Evolutionary conservation across 2,797 vertebrate species (phyloP), one percentile per base, ranked within the genome.

Genomic region (Amniataba percoides): DNA sequence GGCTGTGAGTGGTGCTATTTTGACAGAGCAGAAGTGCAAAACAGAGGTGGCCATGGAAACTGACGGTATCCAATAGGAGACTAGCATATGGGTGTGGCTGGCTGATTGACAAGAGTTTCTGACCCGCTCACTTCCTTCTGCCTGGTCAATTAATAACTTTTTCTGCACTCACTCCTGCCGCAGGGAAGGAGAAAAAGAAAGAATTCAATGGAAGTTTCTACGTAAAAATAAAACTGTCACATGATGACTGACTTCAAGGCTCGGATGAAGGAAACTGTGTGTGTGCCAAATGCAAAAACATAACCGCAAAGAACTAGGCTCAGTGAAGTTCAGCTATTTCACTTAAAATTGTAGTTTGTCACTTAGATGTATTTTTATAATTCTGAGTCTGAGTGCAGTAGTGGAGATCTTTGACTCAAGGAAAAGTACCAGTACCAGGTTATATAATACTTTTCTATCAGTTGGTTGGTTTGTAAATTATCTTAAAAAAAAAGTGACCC

Each of bases 31-130:
- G 21, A 84, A 88, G 76, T 86, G 63, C 87, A 89, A 90, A 93
- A 91, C 90, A 93, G 83, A 81, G 81, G 90, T 93, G 87, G 36
- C 90, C 90, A 91, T 93, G 87, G 90, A 88, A 93, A 93, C 90
- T 63, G 75, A 61, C 60, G 3, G n/a, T 70, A 68, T 78, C 91
- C 92, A 93, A 90, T 87, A 21, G 16, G 46, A 86, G 73, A 69
- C 36, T 2, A 57, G 74, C 56, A 70, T 11, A 71, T 71, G 88
- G 91, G 87, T 82, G 89, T 85, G 88, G 70, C 71, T 46, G 56
- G 12, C 57, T 83, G 83, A 88, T 71, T 81, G 83, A 88, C 74
- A 82, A 61, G 60, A 9, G 23, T 73, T 80, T 61, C 39, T 65
- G 57, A 40, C 42, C 60, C 0, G 25, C 78, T 76, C 43, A 58